Evolutionary conservation across 1,140 invertebrate species (phyloP).

Genomic region (Micrasema minimum): DNA sequence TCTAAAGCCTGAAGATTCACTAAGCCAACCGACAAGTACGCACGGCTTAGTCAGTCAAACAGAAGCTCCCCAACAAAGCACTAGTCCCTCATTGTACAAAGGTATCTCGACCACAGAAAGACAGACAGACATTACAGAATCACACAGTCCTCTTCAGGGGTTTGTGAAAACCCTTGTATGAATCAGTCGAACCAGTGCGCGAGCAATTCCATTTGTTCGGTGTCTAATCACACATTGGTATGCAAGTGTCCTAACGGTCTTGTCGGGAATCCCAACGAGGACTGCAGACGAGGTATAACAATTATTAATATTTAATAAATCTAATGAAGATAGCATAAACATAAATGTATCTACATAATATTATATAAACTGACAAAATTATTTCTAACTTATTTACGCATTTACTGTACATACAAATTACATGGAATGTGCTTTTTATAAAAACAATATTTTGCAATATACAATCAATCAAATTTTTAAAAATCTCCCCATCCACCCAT

Average conservation of each 20-base stretch:
- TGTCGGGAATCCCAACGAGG: slow-evolving; percentile 56
- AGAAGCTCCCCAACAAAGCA: too few relatives aligned
- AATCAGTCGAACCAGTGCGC: slow-evolving; percentile 72
- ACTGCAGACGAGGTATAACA: slow-evolving; percentile 66
- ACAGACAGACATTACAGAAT: slow-evolving; percentile 29
- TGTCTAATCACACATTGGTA: slow-evolving; percentile 75
- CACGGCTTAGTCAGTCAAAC: too few relatives aligned
- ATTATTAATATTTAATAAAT: slow-evolving; percentile 51
- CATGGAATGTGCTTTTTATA: slow-evolving; percentile 46
- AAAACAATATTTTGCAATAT: slow-evolving; percentile 47
- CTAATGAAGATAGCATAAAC: slow-evolving; percentile 26
- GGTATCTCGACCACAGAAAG: neutral
- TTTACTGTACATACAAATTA: slow-evolving; percentile 47
- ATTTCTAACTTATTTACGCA: slow-evolving; percentile 4
- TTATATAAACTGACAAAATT: slow-evolving; percentile 30
- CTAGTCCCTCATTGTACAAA: too few relatives aligned
- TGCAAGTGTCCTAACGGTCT: slow-evolving; percentile 73
- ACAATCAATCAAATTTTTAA: slow-evolving; percentile 40
- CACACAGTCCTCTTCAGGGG: slow-evolving; percentile 67
- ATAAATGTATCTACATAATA: slow-evolving; percentile 24
- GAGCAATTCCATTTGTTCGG: slow-evolving; percentile 74
- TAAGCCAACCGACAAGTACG: neutral
- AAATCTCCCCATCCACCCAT: slow-evolving; percentile 3
- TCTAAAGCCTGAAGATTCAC: neutral
- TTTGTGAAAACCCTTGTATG: slow-evolving; percentile 80